Conservation (phyloP, 1,140 invertebrate species). For the Meteorus sp. region DNA sequence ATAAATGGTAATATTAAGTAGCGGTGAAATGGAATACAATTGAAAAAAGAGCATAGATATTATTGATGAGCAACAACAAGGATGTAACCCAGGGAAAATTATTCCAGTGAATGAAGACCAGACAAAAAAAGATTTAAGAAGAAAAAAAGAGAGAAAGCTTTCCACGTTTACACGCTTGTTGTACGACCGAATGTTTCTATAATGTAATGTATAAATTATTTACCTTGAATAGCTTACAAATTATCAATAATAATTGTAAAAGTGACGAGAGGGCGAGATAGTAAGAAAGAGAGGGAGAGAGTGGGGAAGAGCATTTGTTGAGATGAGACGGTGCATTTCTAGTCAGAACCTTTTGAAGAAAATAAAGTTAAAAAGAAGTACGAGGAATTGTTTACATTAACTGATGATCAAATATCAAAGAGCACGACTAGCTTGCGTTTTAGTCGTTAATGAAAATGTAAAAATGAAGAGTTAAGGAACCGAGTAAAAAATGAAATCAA, state of each 20-base stretch:
- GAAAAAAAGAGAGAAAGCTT: slow-evolving; percentile 25
- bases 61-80: slow-evolving; percentile 5
- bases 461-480: not conserved
- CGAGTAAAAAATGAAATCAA: not conserved
- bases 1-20: slow-evolving; percentile 25
- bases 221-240: slow-evolving; percentile 38
- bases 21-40: slow-evolving; percentile 16
- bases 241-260: slow-evolving; percentile 31
- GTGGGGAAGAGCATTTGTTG: not conserved
- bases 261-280: not conserved
- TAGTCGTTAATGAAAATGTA: not conserved
- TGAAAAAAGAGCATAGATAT: not conserved
- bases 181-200: slow-evolving; percentile 47
- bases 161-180: slow-evolving; percentile 40
- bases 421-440: slow-evolving; percentile 9
- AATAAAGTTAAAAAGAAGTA: not conserved
- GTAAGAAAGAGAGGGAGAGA: not conserved
- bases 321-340: slow-evolving; percentile 28
- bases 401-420: not conserved
- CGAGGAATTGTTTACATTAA: not conserved
- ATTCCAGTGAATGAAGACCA: slow-evolving; percentile 16
- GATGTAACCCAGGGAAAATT: not conserved
- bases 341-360: slow-evolving; percentile 26
- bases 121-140: not conserved
- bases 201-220: slow-evolving; percentile 44